phyloP scores from a whole-genome alignment of 2,888 invertebrate species.

The Drosophila prostipennis region DNA sequence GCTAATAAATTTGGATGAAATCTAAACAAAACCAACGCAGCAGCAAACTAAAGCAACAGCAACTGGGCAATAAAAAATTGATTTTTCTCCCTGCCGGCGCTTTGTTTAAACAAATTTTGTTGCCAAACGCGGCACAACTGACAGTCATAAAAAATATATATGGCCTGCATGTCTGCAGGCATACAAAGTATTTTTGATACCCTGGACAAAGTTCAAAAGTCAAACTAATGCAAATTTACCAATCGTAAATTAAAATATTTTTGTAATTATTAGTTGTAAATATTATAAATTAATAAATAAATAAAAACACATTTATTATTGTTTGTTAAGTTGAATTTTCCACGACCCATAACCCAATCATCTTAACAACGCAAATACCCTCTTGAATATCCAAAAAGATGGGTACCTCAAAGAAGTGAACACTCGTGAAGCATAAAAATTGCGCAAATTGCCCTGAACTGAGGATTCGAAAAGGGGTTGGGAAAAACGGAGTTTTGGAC shows the following conservation, averaged over 20 bases:
- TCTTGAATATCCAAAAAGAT: neutral
- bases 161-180: slow-evolving; percentile 15
- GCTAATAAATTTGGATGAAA: slow-evolving; percentile 46
- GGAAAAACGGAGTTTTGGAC: neutral
- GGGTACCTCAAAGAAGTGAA: slow-evolving; percentile 19
- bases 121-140: slow-evolving; percentile 48
- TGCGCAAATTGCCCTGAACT: slow-evolving; percentile 20
- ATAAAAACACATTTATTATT: no score
- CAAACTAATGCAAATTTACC: no score
- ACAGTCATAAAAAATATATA: slow-evolving; percentile 50
- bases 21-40: slow-evolving; percentile 55
- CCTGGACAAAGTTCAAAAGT: neutral
- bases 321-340: no score
- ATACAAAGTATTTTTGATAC: neutral
- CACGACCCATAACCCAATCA: no score
- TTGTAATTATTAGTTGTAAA: no score
- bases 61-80: slow-evolving; percentile 37
- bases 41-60: slow-evolving; percentile 29
- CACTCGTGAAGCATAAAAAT: slow-evolving; percentile 31
- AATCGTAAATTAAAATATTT: no score
- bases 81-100: slow-evolving; percentile 1
- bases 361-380: neutral
- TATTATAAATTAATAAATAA: neutral
- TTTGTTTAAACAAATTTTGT: slow-evolving; percentile 57
- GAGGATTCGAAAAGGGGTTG: neutral